These are phyloP conservation scores for Mionectes macconnelli DNA, from an alignment of 2,113 vertebrate species.

Conservation along the genomic window DNA sequence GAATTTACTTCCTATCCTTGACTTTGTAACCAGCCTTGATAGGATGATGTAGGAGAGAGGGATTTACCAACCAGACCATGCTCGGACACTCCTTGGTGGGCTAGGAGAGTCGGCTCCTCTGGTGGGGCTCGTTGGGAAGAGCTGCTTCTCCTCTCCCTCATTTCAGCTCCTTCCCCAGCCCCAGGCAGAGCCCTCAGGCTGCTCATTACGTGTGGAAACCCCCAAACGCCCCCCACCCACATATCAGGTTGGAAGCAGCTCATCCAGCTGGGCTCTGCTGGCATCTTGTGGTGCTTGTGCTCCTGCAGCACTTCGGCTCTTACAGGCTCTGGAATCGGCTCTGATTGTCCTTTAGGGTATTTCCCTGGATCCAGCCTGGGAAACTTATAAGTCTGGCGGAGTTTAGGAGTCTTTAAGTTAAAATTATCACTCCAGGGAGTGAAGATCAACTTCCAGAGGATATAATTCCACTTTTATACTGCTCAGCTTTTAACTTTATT, in stretches of 20 bases:
- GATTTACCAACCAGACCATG: neutral
- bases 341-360: neutral
- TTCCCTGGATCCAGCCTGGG: neutral
- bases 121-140: neutral
- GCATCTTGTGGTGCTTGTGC: neutral
- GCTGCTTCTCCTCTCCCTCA: neutral
- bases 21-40: neutral
- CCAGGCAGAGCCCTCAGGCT: neutral
- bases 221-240: accelerated
- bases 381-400: neutral
- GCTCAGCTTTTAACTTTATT: neutral
- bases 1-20: neutral
- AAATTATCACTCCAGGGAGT: neutral
- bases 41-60: neutral
- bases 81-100: accelerated
- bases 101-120: neutral
- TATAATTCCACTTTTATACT: neutral
- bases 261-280: neutral
- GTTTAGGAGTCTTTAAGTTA: neutral
- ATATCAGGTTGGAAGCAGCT: accelerated
- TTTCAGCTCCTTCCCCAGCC: neutral
- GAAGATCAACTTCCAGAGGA: neutral
- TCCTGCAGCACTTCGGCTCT: neutral
- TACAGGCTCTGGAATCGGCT: accelerated
- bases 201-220: neutral